Evolutionary conservation across 2,888 invertebrate species (phyloP).

Genomic region (Ferdinandea cuprea): DNA sequence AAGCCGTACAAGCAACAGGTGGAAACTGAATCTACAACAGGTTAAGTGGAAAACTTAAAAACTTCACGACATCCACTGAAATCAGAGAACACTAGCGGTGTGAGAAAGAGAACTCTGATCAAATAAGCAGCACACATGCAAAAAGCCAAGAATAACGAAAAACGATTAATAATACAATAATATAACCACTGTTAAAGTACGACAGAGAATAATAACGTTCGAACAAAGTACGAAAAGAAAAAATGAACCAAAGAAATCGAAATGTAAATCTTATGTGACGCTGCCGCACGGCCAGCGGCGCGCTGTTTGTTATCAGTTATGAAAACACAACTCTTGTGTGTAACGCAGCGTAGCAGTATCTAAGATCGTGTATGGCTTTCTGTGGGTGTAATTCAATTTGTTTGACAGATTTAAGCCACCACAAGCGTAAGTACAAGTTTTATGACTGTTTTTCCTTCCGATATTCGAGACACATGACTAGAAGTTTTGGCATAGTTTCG

Average conservation of each 20-base stretch:
- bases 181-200: slow-evolving; percentile 57
- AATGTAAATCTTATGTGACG: slow-evolving; percentile 60
- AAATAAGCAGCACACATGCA: slow-evolving; percentile 54
- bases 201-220: slow-evolving; percentile 53
- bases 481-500: slow-evolving; percentile 14
- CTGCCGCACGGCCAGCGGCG: slow-evolving; percentile 29
- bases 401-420: slow-evolving; percentile 46
- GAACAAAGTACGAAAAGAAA: slow-evolving; percentile 25
- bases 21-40: slow-evolving; percentile 65
- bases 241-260: slow-evolving; percentile 50
- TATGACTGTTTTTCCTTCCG: slow-evolving; percentile 35
- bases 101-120: slow-evolving; percentile 56
- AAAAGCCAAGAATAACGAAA: slow-evolving; percentile 43
- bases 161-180: slow-evolving; percentile 62
- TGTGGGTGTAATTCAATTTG: slow-evolving; percentile 8
- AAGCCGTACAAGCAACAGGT: slow-evolving; percentile 71
- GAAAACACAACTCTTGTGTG: slow-evolving; percentile 8
- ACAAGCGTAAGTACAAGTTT: neutral
- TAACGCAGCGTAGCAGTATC: neutral
- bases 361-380: slow-evolving; percentile 16
- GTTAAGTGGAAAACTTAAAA: slow-evolving; percentile 73
- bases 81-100: slow-evolving; percentile 27
- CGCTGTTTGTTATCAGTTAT: slow-evolving; percentile 45
- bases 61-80: slow-evolving; percentile 49
- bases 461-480: neutral